A percentile compares a stretch with the other conserved stretches of the same genome.
phyloP scores from a whole-genome alignment of 2,797 vertebrate species.

The Bovichtus diacanthus region DNA sequence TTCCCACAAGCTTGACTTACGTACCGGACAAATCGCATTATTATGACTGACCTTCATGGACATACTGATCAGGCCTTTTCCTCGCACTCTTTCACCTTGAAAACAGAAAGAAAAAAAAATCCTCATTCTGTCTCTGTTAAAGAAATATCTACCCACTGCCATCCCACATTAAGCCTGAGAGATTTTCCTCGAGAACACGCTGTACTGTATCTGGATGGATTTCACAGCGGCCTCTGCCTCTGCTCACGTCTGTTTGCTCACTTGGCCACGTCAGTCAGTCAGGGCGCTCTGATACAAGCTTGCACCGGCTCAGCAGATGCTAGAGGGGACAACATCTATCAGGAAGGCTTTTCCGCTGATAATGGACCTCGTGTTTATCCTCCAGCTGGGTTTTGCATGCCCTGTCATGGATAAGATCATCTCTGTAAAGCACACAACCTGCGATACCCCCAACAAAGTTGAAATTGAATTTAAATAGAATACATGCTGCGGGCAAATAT shows the following conservation, averaged over 20 bases:
- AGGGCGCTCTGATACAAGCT: background rate
- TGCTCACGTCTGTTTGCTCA: conserved; percentile 47
- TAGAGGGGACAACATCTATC: conserved; percentile 41
- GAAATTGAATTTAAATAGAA: conserved; percentile 70
- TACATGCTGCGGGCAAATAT: conserved; percentile 61
- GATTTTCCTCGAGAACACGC: conserved; percentile 16
- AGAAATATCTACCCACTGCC: conserved; percentile 58
- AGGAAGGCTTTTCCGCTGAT: conserved; percentile 18
- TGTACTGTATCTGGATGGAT: conserved; percentile 29
- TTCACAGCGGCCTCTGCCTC: conserved; percentile 60
- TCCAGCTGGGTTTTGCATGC: conserved; percentile 39
- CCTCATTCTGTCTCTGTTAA: conserved; percentile 39
- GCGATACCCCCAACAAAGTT: conserved; percentile 38
- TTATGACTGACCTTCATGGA: conserved; percentile 1
- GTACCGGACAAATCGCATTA: conserved; percentile 15
- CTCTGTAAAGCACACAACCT: conserved; percentile 34
- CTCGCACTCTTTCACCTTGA: conserved; percentile 23
- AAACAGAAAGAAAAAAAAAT: conserved; percentile 7
- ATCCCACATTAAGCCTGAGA: conserved; percentile 51
- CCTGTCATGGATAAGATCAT: conserved; percentile 41
- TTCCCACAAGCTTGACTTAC: conserved; percentile 39
- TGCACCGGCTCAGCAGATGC: conserved; percentile 1
- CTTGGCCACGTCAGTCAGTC: conserved; percentile 55
- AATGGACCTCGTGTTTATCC: conserved; percentile 43
- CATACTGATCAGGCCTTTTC: conserved; percentile 20